These are phyloP conservation scores for Caenorhabditis sulstoni DNA, from an alignment of 2,888 invertebrate species.

Conservation along the genomic window DNA sequence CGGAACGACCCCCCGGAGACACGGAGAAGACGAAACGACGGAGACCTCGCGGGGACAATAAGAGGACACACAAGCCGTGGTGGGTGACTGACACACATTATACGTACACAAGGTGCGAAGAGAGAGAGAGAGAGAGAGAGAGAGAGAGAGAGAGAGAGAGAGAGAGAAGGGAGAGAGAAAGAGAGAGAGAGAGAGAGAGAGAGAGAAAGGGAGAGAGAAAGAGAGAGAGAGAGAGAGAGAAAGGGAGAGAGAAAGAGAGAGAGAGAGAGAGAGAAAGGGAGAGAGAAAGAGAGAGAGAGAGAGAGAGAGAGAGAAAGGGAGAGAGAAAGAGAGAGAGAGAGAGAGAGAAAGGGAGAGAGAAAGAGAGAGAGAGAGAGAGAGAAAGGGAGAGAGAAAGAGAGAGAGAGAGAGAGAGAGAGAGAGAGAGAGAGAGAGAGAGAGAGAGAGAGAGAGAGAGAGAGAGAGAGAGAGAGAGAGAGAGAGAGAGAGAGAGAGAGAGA, in stretches of 20 bases:
- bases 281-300: conserved; percentile 19
- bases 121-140: conserved; percentile 19
- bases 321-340: conserved; percentile 14
- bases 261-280: conserved; percentile 20
- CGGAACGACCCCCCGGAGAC: conserved; percentile 14
- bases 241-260: too few relatives aligned
- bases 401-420: conserved; percentile 19
- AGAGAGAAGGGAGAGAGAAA: too few relatives aligned
- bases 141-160: too few relatives aligned
- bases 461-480: conserved; percentile 18
- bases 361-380: conserved; percentile 22
- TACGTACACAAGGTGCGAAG: conserved; percentile 54
- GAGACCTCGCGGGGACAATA: conserved; percentile 32
- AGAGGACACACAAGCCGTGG: conserved; percentile 23
- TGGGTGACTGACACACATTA: conserved; percentile 41
- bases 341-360: conserved; percentile 16
- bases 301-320: conserved; percentile 18
- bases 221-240: conserved; percentile 15
- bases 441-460: conserved; percentile 18
- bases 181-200: conserved; percentile 18
- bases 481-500: conserved; percentile 18
- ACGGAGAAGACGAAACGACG: neutral
- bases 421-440: conserved; percentile 18
- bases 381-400: conserved; percentile 24
- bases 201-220: conserved; percentile 20